Conservation (phyloP, 2,797 vertebrate genomes). For the Calcarius lapponicus region DNA sequence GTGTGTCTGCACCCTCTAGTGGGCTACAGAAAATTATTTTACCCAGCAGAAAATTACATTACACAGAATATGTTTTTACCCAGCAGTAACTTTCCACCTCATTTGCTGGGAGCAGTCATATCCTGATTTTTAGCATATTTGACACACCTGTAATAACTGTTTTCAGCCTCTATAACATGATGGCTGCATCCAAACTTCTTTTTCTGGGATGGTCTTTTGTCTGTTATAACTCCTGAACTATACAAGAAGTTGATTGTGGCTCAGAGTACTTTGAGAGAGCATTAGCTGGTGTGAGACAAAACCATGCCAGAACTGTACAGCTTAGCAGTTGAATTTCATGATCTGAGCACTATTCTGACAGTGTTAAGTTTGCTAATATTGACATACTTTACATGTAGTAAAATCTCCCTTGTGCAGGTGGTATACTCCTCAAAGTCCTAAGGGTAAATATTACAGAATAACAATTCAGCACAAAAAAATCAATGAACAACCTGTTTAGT, state of each 20-base stretch:
- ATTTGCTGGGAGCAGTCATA: not conserved
- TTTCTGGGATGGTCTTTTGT: not conserved
- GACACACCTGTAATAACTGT: not conserved
- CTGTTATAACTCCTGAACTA: not conserved
- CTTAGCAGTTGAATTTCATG: not conserved
- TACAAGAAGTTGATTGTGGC: not conserved
- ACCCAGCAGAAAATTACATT: not conserved
- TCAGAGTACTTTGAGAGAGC: not conserved
- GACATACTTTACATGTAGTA: not conserved
- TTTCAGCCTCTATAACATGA: not conserved
- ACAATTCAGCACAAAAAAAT: not conserved
- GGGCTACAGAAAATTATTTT: not conserved
- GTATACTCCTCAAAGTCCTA: not conserved
- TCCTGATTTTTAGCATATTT: not conserved
- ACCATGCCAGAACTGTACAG: not conserved
- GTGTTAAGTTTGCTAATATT: not conserved
- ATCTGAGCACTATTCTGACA: not conserved
- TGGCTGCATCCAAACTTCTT: not conserved
- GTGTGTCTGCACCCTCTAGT: constrained; percentile 13
- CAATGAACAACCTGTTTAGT: not conserved
- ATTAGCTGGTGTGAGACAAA: not conserved
- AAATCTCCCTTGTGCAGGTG: not conserved
- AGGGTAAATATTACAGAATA: not conserved
- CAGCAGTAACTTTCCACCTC: not conserved
- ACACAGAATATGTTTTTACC: not conserved